phyloP scores from a whole-genome alignment of 2,113 vertebrate genomes.

The Pseudorhombus dupliciocellatus region DNA sequence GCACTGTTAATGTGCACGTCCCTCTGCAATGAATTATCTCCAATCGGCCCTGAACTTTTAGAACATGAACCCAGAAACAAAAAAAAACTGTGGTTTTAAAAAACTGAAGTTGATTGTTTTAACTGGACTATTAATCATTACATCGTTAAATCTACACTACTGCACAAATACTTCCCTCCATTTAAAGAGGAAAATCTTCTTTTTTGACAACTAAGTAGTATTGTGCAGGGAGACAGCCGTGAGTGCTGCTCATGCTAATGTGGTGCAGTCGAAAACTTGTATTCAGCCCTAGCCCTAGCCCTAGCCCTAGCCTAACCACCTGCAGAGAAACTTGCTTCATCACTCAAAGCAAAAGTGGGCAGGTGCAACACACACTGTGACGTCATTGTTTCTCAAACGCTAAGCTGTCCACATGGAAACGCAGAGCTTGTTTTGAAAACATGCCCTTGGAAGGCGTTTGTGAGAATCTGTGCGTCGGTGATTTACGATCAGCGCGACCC shows the following conservation, averaged over 20 bases:
- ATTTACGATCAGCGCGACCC: background rate
- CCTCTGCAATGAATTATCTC: slow-evolving; percentile 17
- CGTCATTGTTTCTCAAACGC: too few relatives aligned
- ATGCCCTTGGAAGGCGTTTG: too few relatives aligned
- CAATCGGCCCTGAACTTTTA: background rate
- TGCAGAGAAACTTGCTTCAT: background rate
- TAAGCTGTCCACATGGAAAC: too few relatives aligned
- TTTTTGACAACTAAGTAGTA: too few relatives aligned
- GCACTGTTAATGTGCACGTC: slow-evolving; percentile 18
- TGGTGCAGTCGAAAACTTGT: background rate
- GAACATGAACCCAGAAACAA: slow-evolving; percentile 1
- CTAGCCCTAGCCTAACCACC: background rate
- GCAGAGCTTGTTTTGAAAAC: too few relatives aligned
- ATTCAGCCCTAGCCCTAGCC: background rate
- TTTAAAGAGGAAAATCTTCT: too few relatives aligned
- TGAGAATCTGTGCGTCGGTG: too few relatives aligned
- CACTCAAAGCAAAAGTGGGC: too few relatives aligned
- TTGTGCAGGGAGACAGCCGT: too few relatives aligned
- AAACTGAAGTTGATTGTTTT: background rate
- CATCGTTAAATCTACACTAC: background rate
- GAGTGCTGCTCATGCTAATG: background rate
- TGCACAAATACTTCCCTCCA: too few relatives aligned
- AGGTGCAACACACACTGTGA: too few relatives aligned
- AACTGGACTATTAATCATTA: background rate
- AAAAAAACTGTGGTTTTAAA: background rate